Evolutionary conservation across 2,113 vertebrate species (phyloP), one percentile per base, ranked within the genome.

Genomic region (Eurystomus gularis): DNA sequence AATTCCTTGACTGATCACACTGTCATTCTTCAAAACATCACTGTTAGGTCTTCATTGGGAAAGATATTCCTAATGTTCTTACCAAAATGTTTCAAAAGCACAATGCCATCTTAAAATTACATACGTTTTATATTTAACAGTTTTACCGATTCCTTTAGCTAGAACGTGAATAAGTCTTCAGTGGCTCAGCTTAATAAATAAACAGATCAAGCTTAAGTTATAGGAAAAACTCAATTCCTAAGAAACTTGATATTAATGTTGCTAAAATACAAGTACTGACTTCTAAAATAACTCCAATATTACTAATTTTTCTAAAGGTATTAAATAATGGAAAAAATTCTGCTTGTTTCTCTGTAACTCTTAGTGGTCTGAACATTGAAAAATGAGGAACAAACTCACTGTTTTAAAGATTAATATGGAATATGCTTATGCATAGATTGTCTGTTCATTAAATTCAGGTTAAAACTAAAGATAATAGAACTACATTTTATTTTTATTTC

Each of bases 1-100:
- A 28, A 76, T 92, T 96, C 81, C 86, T 95, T 96, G 88, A 93
- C 80, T 88, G 92, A 90, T 93, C 92, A 90, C 61, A 61, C 72
- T 96, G 95, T 94, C 96, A 95, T 42, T 95, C 77, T 96, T 95
- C 83, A 91, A 94, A 95, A 92, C 80, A 87, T 84, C 1, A 0
- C 73, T 92, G 44, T 72, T 79, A 92, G 86, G 95, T 93, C 94
- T 94, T 94, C 69, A 39, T 26, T 78, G 93, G 80, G 90, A 92
- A 94, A 93, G 75, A 18, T 68, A 78, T 86, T 96, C 79, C 73
- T 90, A 54, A 76, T 68, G 81, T 77, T 95, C 95, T 83, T 62
- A 79, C 88, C 88, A 86, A 90, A 94, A 86, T n/a, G 69, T 90
- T 93, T 93, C 77, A 90, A 60, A 88, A 92, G 61, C 54, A 92